Evolutionary conservation across 1,140 invertebrate species (phyloP).

Genomic region (Orchestia grillus): DNA sequence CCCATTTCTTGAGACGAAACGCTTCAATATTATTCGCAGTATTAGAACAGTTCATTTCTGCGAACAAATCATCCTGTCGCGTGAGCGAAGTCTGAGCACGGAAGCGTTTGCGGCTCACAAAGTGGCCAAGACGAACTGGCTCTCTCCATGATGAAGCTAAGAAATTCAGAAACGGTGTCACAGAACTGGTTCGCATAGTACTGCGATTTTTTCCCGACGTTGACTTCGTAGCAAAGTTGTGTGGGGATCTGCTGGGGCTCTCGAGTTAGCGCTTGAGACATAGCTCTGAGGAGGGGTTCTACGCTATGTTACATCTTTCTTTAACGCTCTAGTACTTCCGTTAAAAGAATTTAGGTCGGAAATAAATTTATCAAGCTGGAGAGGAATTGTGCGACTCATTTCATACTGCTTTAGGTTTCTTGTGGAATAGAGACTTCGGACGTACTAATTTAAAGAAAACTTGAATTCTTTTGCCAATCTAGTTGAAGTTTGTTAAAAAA

Average conservation of each 20-base stretch:
- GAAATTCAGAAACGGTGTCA: background rate
- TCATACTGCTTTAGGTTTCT: background rate
- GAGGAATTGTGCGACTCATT: background rate
- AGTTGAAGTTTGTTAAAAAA: background rate
- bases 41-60: background rate
- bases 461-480: background rate
- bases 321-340: background rate
- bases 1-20: too few species aligned
- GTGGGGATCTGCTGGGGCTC: background rate
- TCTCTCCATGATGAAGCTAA: background rate
- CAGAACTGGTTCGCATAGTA: background rate
- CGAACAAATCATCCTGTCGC: background rate
- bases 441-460: too few species aligned
- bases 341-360: background rate
- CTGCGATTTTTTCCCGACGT: background rate
- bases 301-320: background rate
- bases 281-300: background rate
- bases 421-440: background rate
- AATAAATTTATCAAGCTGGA: background rate
- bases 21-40: background rate
- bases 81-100: too few species aligned
- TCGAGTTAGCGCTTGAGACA: background rate
- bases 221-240: background rate
- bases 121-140: background rate
- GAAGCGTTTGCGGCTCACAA: background rate